Evolutionary conservation across 1,140 invertebrate genomes (phyloP).

Genomic region (Papilio polytes): DNA sequence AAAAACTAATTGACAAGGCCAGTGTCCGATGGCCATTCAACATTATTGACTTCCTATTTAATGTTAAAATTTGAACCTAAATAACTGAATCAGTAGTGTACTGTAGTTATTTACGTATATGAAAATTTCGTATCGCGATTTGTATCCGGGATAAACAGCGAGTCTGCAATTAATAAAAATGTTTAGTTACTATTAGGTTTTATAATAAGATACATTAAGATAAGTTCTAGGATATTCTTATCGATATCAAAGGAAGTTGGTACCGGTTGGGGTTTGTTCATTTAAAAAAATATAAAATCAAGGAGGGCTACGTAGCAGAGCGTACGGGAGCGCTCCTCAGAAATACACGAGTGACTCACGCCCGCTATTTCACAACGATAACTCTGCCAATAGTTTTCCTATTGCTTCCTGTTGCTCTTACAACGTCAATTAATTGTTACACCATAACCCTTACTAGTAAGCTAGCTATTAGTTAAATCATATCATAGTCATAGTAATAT

Average conservation of each 20-base stretch:
- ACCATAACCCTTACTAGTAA: slow-evolving; percentile 17
- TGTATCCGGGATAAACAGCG: too few species aligned
- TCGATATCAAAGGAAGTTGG: too few species aligned
- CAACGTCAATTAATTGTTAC: slow-evolving; percentile 43
- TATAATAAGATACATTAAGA: not conserved
- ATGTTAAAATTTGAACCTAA: too few species aligned
- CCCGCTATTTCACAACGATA: slow-evolving; percentile 73
- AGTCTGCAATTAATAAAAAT: not conserved
- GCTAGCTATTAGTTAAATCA: not conserved
- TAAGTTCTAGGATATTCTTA: not conserved
- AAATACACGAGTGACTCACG: slow-evolving; percentile 77
- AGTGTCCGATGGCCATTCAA: too few species aligned
- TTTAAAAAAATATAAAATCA: slow-evolving; percentile 37
- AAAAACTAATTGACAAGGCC: too few species aligned
- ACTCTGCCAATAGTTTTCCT: slow-evolving; percentile 79
- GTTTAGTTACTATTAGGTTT: not conserved
- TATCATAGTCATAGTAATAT: too few species aligned
- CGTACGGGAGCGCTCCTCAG: slow-evolving; percentile 57
- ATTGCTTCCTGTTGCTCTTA: slow-evolving; percentile 74
- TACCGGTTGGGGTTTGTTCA: not conserved
- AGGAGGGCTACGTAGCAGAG: slow-evolving; percentile 16
- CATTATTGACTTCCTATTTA: too few species aligned
- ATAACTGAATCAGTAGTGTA: too few species aligned
- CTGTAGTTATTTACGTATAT: too few species aligned
- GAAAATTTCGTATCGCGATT: too few species aligned